Base-by-base conservation (phyloP, 2,113 vertebrate species). In the Polypterus bichir region DNA sequence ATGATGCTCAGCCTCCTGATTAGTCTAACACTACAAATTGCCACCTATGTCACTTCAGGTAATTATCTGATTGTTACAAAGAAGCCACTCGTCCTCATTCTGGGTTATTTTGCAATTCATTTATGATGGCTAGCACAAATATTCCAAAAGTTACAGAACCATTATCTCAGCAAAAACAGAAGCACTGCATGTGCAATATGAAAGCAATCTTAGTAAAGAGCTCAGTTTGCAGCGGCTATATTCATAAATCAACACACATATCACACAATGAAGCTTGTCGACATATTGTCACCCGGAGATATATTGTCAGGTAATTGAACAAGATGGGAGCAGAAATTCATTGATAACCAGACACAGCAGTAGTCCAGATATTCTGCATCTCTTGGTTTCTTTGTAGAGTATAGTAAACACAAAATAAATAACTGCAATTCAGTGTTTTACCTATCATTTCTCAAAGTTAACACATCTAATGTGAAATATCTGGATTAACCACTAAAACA, bases 151-250 rank as follows among this genome's bases (percentile, higher is more conserved):
- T 48, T 48, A 46, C 45, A 9, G 7, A 63, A 71, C 63, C 56
- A 7, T 27, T 44, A 62, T 69, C 69, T 58, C 11, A 48, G 5
- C 66, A 53, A 46, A 66, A 60, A 67, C 66, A 67, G 44, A 47
- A 65, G 64, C 27, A 49, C 3, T 64, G 56, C 47, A 59, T 63
- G n/a, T 60, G 27, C 27, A 27, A 27, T 27, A 27, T 27, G 27
- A 27, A 27, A 51, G 59, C 71, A 69, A 74, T 57, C 54, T 62
- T 66, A 73, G 55, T 27, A 65, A 11, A 62, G 6, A 62, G 67
- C 68, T 73, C 64, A 65, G 70, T 67, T 67, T 68, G 65, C 67
- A 60, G 57, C 27, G 48, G 65, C 70, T 70, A 67, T 71, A 71
- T 66, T 47, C 46, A 70, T 72, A 71, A 67, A 68, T 74, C 69